Evolutionary conservation across 2,888 invertebrate species (phyloP).

Genomic region (Caenorhabditis japonica): DNA sequence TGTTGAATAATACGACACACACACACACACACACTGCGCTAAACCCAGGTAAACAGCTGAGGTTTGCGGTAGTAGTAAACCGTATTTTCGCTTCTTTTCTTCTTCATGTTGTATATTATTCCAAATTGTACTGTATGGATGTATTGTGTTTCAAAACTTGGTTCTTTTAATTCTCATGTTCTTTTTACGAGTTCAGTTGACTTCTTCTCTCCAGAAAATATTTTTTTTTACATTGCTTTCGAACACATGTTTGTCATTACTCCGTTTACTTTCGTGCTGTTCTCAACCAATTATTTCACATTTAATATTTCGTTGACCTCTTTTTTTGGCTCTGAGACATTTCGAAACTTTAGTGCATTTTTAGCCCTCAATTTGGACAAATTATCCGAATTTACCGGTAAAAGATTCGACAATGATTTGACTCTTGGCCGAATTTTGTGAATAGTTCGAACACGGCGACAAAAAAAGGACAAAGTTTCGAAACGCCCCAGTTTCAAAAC

Average conservation of each 20-base stretch:
- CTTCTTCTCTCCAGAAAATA: conserved; percentile 4
- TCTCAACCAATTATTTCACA: neutral
- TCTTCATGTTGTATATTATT: conserved; percentile 6
- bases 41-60: conserved; percentile 46
- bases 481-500: too few relatives aligned
- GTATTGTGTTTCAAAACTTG: conserved; percentile 14
- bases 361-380: too few relatives aligned
- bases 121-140: conserved; percentile 26
- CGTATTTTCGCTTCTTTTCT: too few relatives aligned
- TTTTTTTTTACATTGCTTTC: conserved; percentile 4
- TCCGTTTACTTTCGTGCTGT: neutral
- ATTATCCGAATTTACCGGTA: too few relatives aligned
- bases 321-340: too few relatives aligned
- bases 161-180: conserved; percentile 14
- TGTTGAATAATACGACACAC: conserved; percentile 45
- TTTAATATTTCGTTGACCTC: too few relatives aligned
- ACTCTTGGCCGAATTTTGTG: too few relatives aligned
- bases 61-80: conserved; percentile 33
- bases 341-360: too few relatives aligned
- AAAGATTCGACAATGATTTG: too few relatives aligned
- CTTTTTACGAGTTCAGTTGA: conserved; percentile 35
- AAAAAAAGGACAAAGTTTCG: too few relatives aligned
- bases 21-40: conserved; percentile 34
- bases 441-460: too few relatives aligned
- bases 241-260: too few relatives aligned